A percentile compares a stretch with the other conserved stretches of the same genome.
Conservation (phyloP, 1,140 invertebrate genomes). For the Cheumatopsyche charites region DNA sequence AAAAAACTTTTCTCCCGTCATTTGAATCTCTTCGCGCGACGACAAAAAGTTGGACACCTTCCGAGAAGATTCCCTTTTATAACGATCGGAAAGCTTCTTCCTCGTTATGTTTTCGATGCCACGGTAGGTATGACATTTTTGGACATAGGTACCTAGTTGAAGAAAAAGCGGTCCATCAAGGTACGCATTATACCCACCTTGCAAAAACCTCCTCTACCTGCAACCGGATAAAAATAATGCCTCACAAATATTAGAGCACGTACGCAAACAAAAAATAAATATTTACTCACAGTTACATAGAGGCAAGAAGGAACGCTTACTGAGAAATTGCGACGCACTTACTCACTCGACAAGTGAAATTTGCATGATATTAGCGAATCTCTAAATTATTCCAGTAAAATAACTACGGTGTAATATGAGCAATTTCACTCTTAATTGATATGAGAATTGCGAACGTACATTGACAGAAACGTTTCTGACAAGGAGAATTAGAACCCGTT, state of each 20-base stretch:
- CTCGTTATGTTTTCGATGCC: not conserved
- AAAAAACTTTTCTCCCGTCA: not conserved
- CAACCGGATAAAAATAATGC: slow-evolving; percentile 40
- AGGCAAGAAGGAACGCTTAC: not conserved
- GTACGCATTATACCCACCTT: no score
- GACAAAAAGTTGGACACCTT: not conserved
- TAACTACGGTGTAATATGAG: slow-evolving; percentile 1
- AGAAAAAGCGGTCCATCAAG: slow-evolving; percentile 44
- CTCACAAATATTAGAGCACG: slow-evolving; percentile 27
- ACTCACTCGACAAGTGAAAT: not conserved
- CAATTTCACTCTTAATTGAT: slow-evolving; percentile 8
- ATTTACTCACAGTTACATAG: no score
- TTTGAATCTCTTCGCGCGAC: not conserved
- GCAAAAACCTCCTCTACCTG: slow-evolving; percentile 42
- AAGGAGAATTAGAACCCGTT: no score
- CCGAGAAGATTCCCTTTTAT: not conserved
- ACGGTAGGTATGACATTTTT: slow-evolving; percentile 1
- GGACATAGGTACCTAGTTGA: slow-evolving; percentile 6
- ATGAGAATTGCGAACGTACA: not conserved
- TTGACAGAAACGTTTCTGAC: not conserved
- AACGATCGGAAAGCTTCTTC: no score
- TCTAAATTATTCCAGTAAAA: not conserved
- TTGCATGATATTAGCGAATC: slow-evolving; percentile 21
- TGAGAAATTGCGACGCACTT: not conserved
- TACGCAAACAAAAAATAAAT: no score